Base-by-base conservation (phyloP, 2,888 invertebrate species). In the Abrostola tripartita region DNA sequence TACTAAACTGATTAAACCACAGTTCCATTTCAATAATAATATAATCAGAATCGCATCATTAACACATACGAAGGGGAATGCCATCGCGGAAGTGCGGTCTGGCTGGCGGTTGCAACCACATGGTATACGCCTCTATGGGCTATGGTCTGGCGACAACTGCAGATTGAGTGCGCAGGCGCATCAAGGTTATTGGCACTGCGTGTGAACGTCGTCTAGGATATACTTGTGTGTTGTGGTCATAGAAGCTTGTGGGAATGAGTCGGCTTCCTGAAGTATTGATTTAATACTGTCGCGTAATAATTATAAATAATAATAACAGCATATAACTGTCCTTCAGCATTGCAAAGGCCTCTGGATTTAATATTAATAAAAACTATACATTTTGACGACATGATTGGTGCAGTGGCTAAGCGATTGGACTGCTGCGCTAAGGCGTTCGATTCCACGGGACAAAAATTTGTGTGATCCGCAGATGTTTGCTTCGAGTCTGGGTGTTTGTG, bases 131-230 rank as follows among this genome's bases (percentile, higher is more conserved):
- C 6, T 37, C 6, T 12, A 52, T 9, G 37, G 9, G 12, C 11
- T 44, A 62, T 71, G 65, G 59, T 57, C 7, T 52, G 7, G 74
- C 56, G 67, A 76, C 54, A 52, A 65, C 58, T 65, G 56, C 56
- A 60, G 71, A 62, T 57, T 69, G 38, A 50, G 42, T 66, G 73
- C 61, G 76, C 65, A 24, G 11, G 62, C 57, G 56, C 65, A 67
- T 69, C 65, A 72, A 60, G 78, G 78, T 70, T 72, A 80, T 66
- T 80, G 72, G 59, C 78, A 74, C 49, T 51, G 52, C 65, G 65
- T 73, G 73, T 68, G 73, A 73, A 76, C 62, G 53, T 12, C 8
- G 54, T 52, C 49, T 61, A 54, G 37, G 50, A 61, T 52, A 42
- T 50, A 54, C 52, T 40, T 65, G n/a, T n/a, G n/a, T n/a, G n/a